A percentile compares a stretch with the other conserved stretches of the same genome.
Evolutionary conservation across 2,888 invertebrate species (phyloP).

Genomic region (Nebria brevicollis): DNA sequence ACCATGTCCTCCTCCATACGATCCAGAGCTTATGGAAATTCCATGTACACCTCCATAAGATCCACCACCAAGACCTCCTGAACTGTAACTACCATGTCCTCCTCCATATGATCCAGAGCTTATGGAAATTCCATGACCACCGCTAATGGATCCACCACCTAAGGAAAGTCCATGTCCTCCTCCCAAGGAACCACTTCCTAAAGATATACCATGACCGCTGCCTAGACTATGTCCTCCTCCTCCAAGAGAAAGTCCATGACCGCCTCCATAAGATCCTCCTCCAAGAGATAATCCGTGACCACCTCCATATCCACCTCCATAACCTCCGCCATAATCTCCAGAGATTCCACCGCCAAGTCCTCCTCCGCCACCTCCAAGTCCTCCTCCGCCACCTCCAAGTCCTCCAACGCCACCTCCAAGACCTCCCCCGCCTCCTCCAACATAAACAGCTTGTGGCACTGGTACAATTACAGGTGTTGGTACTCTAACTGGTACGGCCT

Average conservation of each 20-base stretch:
- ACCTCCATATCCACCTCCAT: conserved; percentile 14
- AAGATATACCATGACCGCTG: neutral
- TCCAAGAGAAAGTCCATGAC: conserved; percentile 21
- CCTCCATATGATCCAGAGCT: conserved; percentile 1
- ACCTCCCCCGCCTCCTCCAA: conserved; percentile 38
- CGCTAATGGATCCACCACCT: conserved; percentile 21
- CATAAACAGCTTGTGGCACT: conserved; percentile 37
- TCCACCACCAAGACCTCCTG: conserved; percentile 12
- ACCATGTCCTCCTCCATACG: no score
- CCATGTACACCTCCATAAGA: conserved; percentile 19
- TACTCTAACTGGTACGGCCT: conserved; percentile 46
- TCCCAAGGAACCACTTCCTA: conserved; percentile 7
- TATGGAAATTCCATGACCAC: conserved; percentile 3
- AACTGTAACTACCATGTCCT: conserved; percentile 20
- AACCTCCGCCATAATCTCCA: conserved; percentile 15
- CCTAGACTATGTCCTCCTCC: conserved; percentile 8
- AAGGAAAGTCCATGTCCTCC: conserved; percentile 3
- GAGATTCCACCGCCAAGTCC: conserved; percentile 35
- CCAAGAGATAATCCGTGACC: conserved; percentile 28
- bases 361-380: conserved; percentile 29
- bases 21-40: no score
- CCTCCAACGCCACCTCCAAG: conserved; percentile 29
- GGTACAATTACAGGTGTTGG: conserved; percentile 45
- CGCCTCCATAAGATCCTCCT: conserved; percentile 27
- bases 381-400: conserved; percentile 36